Conservation (phyloP, 2,888 invertebrate species). For the Heterodera filipjevi region DNA sequence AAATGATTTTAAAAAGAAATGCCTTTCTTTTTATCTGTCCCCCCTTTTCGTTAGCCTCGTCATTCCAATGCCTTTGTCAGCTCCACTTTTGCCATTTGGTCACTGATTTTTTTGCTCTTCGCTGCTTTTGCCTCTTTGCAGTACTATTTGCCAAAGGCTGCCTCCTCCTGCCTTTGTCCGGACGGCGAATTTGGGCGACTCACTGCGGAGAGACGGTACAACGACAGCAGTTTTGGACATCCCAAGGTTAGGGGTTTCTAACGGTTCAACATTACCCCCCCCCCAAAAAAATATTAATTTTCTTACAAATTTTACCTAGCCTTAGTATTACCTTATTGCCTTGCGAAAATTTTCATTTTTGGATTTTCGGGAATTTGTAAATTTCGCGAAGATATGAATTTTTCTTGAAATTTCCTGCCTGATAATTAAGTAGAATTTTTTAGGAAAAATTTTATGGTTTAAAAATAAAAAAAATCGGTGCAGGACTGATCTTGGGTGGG, state of each 20-base stretch:
- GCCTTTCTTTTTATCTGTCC: background rate
- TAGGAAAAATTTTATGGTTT: too few relatives aligned
- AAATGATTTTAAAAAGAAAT: background rate
- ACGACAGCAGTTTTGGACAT: constrained; percentile 20
- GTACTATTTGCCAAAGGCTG: constrained; percentile 34
- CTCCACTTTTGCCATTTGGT: constrained; percentile 18
- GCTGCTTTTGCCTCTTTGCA: constrained; percentile 33
- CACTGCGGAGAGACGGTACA: background rate
- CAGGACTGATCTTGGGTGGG: too few relatives aligned
- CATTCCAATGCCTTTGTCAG: background rate
- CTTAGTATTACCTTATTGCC: too few relatives aligned
- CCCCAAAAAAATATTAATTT: too few relatives aligned
- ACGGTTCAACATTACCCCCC: too few relatives aligned
- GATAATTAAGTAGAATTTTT: too few relatives aligned
- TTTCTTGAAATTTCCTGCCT: too few relatives aligned
- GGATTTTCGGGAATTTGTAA: too few relatives aligned
- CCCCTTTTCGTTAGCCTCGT: background rate
- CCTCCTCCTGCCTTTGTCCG: constrained; percentile 10
- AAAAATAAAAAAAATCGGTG: too few relatives aligned
- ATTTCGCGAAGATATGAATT: too few relatives aligned
- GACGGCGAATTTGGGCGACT: constrained; percentile 13
- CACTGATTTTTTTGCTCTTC: constrained; percentile 25
- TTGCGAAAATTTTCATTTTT: too few relatives aligned
- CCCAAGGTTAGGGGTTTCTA: constrained; percentile 22
- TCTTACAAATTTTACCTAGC: too few relatives aligned